These are phyloP conservation scores for Drosophila pseudoobscura DNA, from an alignment of 1,140 invertebrate genomes.

Conservation along the genomic window DNA sequence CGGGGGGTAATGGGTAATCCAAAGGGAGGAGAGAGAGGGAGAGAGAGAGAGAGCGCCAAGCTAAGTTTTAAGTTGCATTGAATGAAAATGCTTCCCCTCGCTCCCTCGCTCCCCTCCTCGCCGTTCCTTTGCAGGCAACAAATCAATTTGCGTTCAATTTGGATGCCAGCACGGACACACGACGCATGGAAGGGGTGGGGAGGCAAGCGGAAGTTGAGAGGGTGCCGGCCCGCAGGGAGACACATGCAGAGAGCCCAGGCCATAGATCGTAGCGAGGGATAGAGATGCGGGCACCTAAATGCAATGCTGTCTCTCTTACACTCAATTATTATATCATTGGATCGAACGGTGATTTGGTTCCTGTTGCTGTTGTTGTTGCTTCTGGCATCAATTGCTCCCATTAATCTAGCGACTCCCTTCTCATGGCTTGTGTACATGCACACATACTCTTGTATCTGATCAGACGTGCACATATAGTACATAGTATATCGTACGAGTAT, in stretches of 20 bases:
- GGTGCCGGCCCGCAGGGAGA: conserved; percentile 1
- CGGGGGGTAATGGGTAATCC: not conserved
- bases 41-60: too few species aligned
- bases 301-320: conserved; percentile 35
- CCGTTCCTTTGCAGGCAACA: conserved; percentile 18
- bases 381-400: too few species aligned
- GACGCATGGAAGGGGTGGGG: conserved; percentile 6
- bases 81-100: conserved; percentile 1
- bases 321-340: conserved; percentile 60
- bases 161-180: conserved; percentile 29
- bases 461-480: too few species aligned
- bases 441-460: too few species aligned
- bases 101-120: not conserved
- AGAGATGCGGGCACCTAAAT: not conserved
- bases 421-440: not conserved
- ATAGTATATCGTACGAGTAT: too few species aligned
- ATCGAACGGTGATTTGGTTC: conserved; percentile 45
- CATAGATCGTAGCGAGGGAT: not conserved
- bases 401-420: not conserved
- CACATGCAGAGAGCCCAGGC: not conserved
- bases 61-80: too few species aligned
- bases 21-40: too few species aligned
- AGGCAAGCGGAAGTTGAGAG: conserved; percentile 35
- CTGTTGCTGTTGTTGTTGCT: not conserved
- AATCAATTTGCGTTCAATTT: conserved; percentile 64